Base-by-base conservation (phyloP, 2,888 invertebrate species). In the Mongoloraphidia duomilia region DNA sequence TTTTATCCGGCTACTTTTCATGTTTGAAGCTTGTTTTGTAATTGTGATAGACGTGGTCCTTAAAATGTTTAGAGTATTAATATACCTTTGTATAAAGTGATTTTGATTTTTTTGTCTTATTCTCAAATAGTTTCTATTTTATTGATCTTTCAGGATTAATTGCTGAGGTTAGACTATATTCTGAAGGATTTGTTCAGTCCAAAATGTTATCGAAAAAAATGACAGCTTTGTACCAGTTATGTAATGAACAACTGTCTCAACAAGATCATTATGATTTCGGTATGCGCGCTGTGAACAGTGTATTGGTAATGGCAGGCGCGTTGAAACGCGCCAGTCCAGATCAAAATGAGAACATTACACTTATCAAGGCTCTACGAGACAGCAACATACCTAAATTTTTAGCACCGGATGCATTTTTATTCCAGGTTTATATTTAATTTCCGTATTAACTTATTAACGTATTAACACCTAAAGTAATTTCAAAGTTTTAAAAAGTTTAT, bases 211-310 rank as follows among this genome's bases (percentile, higher is more conserved):
- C 92, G 0, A 81, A 84, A 60, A 92, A 93, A 66, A 91, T 92
- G 90, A 86, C 88, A 0, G 83, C 90, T 64, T 87, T 92, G 88
- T 92, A 92, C 68, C 90, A 90, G 59, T 69, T 92, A 6, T 90
- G 90, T 59, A 89, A 87, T 58, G 92, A 93, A 62, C 92, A 92
- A 63, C 72, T 93, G 2, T 91, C 90, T 0, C 89, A 91, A 58
- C 92, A 92, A 61, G 85, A 91, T 61, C 92, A 93, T 61, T 93
- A 93, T 60, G 92, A 93, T 66, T 92, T 91, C 60, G 88, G 88
- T 37, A 92, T 93, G 91, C 74, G 94, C 54, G 93, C 94, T 1
- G 91, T 94, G 1, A 94, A 94, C 63, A 91, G 86, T 61, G 92
- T 93, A 2, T 68, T 93, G 59, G 90, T 91, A 2, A 92, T 92